Evolutionary conservation across 1,140 invertebrate species (phyloP).

Genomic region (Trichonephila clavata): DNA sequence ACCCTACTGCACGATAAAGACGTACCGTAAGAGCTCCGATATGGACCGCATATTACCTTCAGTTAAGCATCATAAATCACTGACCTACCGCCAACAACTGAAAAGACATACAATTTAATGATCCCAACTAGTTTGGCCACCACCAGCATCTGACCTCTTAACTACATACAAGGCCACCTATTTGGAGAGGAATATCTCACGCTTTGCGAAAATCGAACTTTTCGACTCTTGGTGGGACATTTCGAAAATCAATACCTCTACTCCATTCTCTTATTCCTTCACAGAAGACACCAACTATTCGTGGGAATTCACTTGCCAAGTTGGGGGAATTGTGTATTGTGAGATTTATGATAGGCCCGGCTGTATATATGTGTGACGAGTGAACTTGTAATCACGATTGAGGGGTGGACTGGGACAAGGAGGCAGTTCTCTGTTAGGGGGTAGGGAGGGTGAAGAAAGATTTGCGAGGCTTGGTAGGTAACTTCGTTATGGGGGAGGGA

Average conservation of each 20-base stretch:
- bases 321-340: constrained; percentile 45
- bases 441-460: constrained; percentile 32
- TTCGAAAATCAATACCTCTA: constrained; percentile 47
- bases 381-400: constrained; percentile 56
- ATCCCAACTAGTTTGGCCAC: constrained; percentile 8
- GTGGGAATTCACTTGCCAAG: constrained; percentile 25
- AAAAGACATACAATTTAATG: constrained; percentile 52
- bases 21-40: background rate
- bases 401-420: constrained; percentile 28
- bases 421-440: background rate
- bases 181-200: constrained; percentile 29
- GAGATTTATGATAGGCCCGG: constrained; percentile 52
- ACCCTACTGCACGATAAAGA: constrained; percentile 60
- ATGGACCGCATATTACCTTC: constrained; percentile 32
- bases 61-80: constrained; percentile 44
- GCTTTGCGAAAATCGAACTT: constrained; percentile 46
- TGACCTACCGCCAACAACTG: constrained; percentile 15
- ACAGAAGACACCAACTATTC: constrained; percentile 26
- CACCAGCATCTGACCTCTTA: constrained; percentile 33
- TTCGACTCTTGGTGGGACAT: constrained; percentile 22
- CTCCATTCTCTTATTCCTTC: constrained; percentile 5
- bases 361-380: constrained; percentile 46
- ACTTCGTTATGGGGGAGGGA: background rate
- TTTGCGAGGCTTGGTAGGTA: constrained; percentile 33
- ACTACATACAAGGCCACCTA: constrained; percentile 25